Base-by-base conservation (phyloP, 2,888 invertebrate genomes). In the Megalurothrips usitatus region DNA sequence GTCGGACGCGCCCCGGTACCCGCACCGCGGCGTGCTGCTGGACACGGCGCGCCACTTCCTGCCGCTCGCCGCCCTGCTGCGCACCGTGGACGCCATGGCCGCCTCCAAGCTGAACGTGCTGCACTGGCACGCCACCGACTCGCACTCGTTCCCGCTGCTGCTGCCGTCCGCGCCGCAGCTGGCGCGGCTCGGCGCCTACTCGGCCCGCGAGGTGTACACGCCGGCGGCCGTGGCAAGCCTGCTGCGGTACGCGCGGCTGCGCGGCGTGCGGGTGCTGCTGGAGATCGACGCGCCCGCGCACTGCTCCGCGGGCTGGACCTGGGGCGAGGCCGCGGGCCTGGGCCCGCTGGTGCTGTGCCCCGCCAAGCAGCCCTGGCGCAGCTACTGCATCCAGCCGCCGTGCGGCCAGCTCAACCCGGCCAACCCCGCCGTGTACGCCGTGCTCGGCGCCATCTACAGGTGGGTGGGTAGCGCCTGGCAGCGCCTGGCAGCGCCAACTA, bases 211-310 rank as follows among this genome's bases (percentile, higher is more conserved):
- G 85, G 91, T 93, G 26, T 96, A 96, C 86, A 89, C 91, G 0
- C 88, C 90, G 0, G 87, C 89, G 63, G 93, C 94, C 83, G 90
- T 94, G 83, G 82, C 84, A 34, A 87, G 88, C 12, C 47, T 81
- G 26, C 49, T 9, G 86, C 23, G 68, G 26, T 58, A 58, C 58
- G 58, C 95, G 0, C 90, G 92, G 83, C 86, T 91, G 1, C 90
- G 96, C 75, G 98, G 97, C 2, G 92, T 98, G 9, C 90, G 96
- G 63, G 91, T 97, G 0, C 89, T 98, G 48, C 91, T 97, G 17
- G 98, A 98, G 89, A 91, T 97, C 63, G 97, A 97, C 87, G 92
- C 94, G 10, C 97, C 97, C 0, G 93, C 96, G 3, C 96, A 96
- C 86, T 92, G 94, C 0, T 84, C 84, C 23, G 92, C 92, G 83